These are phyloP conservation scores for Eupithecia vulgata DNA, from an alignment of 2,888 invertebrate species.

Conservation along the genomic window DNA sequence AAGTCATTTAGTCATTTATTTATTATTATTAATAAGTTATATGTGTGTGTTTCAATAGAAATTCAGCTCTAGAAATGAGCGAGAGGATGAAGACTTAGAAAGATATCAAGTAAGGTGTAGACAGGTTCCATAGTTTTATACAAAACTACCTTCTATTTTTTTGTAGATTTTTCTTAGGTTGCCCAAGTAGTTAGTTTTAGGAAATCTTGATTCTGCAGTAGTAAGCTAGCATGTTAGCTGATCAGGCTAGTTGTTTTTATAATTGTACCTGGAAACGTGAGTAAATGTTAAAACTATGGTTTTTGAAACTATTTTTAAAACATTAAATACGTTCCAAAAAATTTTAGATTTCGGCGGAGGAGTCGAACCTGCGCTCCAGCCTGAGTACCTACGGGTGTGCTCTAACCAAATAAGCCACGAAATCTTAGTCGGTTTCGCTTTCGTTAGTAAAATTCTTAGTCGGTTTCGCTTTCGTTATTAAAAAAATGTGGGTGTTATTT, in stretches of 20 bases:
- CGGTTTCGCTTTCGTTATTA: too few relatives aligned
- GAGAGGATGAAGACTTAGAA: conserved; percentile 29
- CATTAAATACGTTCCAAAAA: too few relatives aligned
- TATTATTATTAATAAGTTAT: too few relatives aligned
- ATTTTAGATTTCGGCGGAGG: too few relatives aligned
- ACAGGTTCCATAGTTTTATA: neutral
- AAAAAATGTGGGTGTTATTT: too few relatives aligned
- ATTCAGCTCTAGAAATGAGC: conserved; percentile 28
- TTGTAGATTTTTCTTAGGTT: neutral
- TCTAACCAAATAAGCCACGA: too few relatives aligned
- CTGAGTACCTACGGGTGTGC: too few relatives aligned
- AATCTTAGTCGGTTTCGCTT: too few relatives aligned
- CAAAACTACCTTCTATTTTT: neutral
- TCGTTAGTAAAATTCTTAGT: too few relatives aligned
- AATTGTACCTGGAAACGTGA: neutral
- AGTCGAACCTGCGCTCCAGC: too few relatives aligned
- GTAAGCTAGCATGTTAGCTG: neutral
- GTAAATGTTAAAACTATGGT: neutral
- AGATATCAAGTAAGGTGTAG: conserved; percentile 19
- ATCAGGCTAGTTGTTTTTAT: neutral
- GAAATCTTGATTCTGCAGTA: neutral
- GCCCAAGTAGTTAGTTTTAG: neutral
- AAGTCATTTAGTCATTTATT: too few relatives aligned
- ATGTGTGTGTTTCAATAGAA: conserved; percentile 25
- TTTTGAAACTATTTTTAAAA: too few relatives aligned